Evolutionary conservation across 2,888 invertebrate species (phyloP).

Genomic region (Tinea pellionella): DNA sequence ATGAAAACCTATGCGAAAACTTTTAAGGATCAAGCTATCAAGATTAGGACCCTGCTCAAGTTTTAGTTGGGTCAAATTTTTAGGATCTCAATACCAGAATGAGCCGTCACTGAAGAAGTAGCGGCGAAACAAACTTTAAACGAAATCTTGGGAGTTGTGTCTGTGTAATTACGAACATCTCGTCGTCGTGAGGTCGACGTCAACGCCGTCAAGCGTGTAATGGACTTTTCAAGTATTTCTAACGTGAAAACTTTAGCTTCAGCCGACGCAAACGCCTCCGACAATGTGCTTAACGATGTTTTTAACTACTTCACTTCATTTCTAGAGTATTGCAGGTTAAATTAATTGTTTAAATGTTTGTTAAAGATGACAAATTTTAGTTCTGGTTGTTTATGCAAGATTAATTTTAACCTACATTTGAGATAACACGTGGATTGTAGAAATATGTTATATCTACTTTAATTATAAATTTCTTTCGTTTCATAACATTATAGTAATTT

Average conservation of each 20-base stretch:
- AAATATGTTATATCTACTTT: no score
- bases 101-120: slow-evolving; percentile 29
- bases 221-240: slow-evolving; percentile 66
- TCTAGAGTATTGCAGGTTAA: slow-evolving; percentile 45
- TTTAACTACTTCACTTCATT: slow-evolving; percentile 54
- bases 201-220: slow-evolving; percentile 43
- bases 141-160: slow-evolving; percentile 52
- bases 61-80: background rate
- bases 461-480: no score
- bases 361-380: background rate
- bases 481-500: no score
- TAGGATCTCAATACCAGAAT: slow-evolving; percentile 17
- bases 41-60: background rate
- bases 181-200: slow-evolving; percentile 26
- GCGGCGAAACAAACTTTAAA: slow-evolving; percentile 49
- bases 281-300: slow-evolving; percentile 64
- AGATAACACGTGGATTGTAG: no score
- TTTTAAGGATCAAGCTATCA: background rate
- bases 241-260: slow-evolving; percentile 61
- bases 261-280: slow-evolving; percentile 51
- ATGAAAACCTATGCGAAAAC: background rate
- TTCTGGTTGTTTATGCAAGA: background rate
- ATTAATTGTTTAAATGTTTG: slow-evolving; percentile 42
- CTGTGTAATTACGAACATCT: slow-evolving; percentile 62
- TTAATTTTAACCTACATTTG: no score